Percentiles rank a stretch among this genome's conserved stretches.
Conservation (phyloP, 2,797 vertebrate genomes). For the Enteromius thamalakanensis region DNA sequence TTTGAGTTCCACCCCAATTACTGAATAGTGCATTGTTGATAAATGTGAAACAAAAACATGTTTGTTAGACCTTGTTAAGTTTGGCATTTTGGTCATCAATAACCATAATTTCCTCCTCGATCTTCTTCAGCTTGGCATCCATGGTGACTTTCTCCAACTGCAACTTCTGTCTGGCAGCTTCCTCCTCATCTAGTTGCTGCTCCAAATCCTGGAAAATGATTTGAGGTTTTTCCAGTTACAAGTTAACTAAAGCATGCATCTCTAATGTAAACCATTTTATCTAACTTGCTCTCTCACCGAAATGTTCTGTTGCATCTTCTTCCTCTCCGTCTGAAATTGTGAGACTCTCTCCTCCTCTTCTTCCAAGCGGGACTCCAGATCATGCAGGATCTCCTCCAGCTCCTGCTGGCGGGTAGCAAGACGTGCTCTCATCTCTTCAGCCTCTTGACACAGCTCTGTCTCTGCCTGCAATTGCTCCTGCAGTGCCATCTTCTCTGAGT, state of each 20-base stretch:
- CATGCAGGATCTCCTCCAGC: constrained; percentile 93
- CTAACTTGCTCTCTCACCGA: constrained; percentile 68
- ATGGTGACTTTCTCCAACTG: constrained; percentile 88
- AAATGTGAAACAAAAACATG: neutral
- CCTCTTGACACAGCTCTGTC: constrained; percentile 94
- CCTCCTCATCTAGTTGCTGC: constrained; percentile 87
- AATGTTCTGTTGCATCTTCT: constrained; percentile 87
- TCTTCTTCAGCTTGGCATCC: constrained; percentile 87
- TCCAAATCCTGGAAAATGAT: constrained; percentile 74
- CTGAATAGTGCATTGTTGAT: neutral
- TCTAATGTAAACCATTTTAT: neutral
- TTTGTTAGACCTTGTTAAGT: constrained; percentile 78
- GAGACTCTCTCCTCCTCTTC: constrained; percentile 89
- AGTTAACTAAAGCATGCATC: neutral
- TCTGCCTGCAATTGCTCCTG: constrained; percentile 96
- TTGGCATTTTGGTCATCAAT: constrained; percentile 87
- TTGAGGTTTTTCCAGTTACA: neutral
- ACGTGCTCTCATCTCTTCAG: constrained; percentile 95
- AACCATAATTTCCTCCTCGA: constrained; percentile 85
- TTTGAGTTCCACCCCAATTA: neutral
- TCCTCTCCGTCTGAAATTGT: constrained; percentile 79
- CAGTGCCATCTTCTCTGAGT: constrained; percentile 83
- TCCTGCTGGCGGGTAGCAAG: constrained; percentile 93
- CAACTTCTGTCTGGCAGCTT: constrained; percentile 85
- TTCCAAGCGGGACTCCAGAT: constrained; percentile 93